A percentile compares a stretch with the other conserved stretches of the same genome.
Evolutionary conservation across 2,113 vertebrate genomes (phyloP).

Genomic region (Gasterosteus aculeatus): DNA sequence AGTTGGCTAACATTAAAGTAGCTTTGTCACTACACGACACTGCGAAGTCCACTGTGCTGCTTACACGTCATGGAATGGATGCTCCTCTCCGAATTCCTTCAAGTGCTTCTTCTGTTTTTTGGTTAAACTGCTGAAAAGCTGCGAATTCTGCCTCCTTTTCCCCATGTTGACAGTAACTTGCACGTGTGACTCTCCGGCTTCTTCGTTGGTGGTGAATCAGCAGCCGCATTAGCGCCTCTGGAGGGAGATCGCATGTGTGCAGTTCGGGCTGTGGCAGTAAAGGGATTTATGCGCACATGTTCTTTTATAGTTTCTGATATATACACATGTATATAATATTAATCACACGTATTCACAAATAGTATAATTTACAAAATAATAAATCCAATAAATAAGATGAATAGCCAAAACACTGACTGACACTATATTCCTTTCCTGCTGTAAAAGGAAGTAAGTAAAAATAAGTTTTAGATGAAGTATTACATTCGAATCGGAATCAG

Average conservation of each 20-base stretch:
- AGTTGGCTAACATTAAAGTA: constrained; percentile 19
- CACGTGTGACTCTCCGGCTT: constrained; percentile 35
- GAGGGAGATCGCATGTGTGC: constrained; percentile 18
- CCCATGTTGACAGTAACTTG: constrained; percentile 80
- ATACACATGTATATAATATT: too few relatives aligned
- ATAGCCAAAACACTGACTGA: too few relatives aligned
- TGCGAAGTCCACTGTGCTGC: not conserved
- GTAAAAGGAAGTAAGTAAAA: too few relatives aligned
- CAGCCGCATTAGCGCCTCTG: not conserved
- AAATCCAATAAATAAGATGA: too few relatives aligned
- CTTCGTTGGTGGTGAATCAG: not conserved
- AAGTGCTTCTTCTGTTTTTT: constrained; percentile 93
- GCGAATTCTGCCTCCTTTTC: constrained; percentile 76
- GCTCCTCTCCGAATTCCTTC: constrained; percentile 92
- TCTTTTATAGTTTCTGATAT: not conserved
- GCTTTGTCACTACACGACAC: too few relatives aligned
- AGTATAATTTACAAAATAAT: too few relatives aligned
- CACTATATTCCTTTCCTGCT: too few relatives aligned
- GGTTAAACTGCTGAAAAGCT: constrained; percentile 78
- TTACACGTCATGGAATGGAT: constrained; percentile 90
- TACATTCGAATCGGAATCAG: too few relatives aligned
- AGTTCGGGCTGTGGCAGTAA: not conserved
- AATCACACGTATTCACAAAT: too few relatives aligned
- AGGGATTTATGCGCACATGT: not conserved
- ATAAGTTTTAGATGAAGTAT: too few relatives aligned